Evolutionary conservation across 2,888 invertebrate species (phyloP), one percentile per base, ranked within the genome.

Genomic region (Pyrgus malvae): DNA sequence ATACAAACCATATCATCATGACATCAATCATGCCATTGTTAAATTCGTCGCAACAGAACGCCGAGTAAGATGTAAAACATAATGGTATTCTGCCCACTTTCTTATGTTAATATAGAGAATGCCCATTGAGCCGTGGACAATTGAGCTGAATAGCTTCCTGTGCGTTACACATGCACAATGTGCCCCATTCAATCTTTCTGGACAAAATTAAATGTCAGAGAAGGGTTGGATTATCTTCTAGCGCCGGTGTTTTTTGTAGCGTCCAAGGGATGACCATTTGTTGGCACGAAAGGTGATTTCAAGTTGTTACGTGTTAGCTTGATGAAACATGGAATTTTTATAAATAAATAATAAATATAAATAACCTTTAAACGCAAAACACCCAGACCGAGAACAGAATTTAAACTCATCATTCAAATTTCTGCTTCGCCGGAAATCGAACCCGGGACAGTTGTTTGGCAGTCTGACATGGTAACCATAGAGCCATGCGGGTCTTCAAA

Each of bases 81-180:
- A 44, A 66, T 56, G 48, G 45, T 48, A 53, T 45, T 35, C 51
- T 29, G 27, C 42, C 60, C 61, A 65, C 67, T 68, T 72, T 72
- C 69, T 66, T 70, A 68, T 69, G 66, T 65, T 68, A 70, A 69
- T 69, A 63, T 76, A 73, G 66, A 73, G 66, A 64, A 74, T 74
- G 72, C 55, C 73, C 75, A 74, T 63, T 73, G 66, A 71, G 68
- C 69, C 83, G 70, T 75, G 66, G 65, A 83, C 83, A 83, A 84
- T 84, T 74, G 78, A 44, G 64, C 75, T 74, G 74, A 71, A 83
- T 84, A 76, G 75, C 80, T 87, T 87, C 84, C 86, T 83, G 77
- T 61, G 72, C 74, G 78, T 74, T 79, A 72, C 73, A 71, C 73
- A 65, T 59, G 67, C 74, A 87, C 80, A 86, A 84, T 83, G 74